Evolutionary conservation across 2,797 vertebrate genomes (phyloP).

Genomic region (Distichodus sexfasciatus): DNA sequence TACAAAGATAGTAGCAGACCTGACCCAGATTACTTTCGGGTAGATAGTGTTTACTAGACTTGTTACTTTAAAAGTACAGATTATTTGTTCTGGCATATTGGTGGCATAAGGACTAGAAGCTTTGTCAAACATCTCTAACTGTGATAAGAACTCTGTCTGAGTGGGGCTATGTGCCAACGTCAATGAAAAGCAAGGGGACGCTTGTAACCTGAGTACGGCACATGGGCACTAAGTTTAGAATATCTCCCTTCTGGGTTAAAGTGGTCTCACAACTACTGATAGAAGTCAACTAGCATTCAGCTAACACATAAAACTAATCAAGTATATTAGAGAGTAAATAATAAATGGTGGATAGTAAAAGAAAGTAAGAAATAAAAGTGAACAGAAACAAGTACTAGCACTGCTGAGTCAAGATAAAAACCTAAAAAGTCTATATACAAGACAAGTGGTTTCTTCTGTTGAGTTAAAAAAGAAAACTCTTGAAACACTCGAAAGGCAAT

Average conservation of each 20-base stretch:
- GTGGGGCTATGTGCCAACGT: conserved; percentile 42
- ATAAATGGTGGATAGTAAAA: background rate
- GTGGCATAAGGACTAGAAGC: background rate
- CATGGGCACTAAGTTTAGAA: conserved; percentile 75
- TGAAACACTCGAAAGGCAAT: no score
- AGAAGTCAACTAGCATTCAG: background rate
- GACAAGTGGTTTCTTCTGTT: background rate
- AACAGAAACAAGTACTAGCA: background rate
- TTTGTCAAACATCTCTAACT: background rate
- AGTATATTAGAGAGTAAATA: background rate
- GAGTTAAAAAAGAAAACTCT: no score
- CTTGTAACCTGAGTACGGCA: conserved; percentile 67
- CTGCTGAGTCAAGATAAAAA: no score
- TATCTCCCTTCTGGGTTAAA: conserved; percentile 57
- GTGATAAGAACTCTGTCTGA: conserved; percentile 22
- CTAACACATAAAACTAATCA: background rate
- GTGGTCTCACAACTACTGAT: background rate
- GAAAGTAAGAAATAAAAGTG: background rate
- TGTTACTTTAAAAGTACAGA: background rate
- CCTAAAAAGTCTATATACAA: no score
- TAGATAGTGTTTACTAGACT: background rate
- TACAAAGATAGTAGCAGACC: background rate
- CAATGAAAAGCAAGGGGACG: conserved; percentile 30
- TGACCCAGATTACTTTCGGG: background rate
- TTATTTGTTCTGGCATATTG: background rate